Conservation (phyloP, 2,113 vertebrate species). For the Chrysochloris asiatica region DNA sequence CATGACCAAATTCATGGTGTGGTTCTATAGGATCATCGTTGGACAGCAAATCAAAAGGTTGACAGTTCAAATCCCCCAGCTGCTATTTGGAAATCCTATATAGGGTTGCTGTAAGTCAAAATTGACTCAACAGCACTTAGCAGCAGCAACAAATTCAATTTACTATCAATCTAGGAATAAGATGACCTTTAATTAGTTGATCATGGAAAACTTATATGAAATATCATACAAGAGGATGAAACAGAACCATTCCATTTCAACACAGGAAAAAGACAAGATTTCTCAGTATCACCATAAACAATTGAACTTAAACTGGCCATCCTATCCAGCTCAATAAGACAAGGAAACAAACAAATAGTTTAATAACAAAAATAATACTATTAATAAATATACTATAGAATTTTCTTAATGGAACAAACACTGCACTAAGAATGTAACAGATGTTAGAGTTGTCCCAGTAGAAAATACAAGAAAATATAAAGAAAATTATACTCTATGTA, state of each 20-base stretch:
- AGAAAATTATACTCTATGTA: neutral
- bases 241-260: neutral
- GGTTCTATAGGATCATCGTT: no score
- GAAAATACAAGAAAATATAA: neutral
- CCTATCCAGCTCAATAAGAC: neutral
- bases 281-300: neutral
- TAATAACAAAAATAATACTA: neutral
- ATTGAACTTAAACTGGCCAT: neutral
- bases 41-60: no score
- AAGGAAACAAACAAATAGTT: neutral
- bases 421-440: neutral
- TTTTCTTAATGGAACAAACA: neutral
- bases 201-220: neutral
- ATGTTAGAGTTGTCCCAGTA: neutral
- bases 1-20: no score
- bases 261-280: neutral
- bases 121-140: no score
- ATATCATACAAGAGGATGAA: neutral
- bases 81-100: no score
- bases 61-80: no score
- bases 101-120: no score
- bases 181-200: neutral
- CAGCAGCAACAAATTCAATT: no score
- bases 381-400: neutral
- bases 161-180: neutral